phyloP scores from a whole-genome alignment of 2,888 invertebrate genomes.

The Athalia circularis region DNA sequence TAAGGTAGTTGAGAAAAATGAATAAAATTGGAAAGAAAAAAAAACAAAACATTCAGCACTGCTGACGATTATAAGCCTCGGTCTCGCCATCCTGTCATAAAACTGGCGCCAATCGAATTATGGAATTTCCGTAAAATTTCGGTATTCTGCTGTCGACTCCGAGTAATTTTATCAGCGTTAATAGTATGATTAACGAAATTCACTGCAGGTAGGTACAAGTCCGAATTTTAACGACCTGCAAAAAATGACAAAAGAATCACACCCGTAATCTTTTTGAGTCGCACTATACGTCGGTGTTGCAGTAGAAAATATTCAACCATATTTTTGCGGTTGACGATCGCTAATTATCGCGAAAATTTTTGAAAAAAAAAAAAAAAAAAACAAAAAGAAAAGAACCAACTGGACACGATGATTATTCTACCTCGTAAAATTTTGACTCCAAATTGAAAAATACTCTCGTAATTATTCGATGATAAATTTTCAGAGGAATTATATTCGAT shows the following conservation, averaged over 20 bases:
- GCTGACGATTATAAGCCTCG: constrained; percentile 2
- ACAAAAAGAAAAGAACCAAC: too few relatives aligned
- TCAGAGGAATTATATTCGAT: too few relatives aligned
- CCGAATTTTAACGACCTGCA: constrained; percentile 3
- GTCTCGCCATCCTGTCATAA: constrained; percentile 37
- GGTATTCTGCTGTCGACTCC: neutral
- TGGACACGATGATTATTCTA: neutral
- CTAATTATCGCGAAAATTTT: neutral
- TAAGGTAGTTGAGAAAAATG: neutral
- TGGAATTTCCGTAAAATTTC: neutral
- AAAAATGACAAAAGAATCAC: constrained; percentile 11
- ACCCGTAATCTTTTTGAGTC: constrained; percentile 21
- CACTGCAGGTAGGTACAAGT: constrained; percentile 10
- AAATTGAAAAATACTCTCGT: too few relatives aligned
- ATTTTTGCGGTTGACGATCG: neutral
- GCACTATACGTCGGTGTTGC: neutral
- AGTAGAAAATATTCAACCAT: neutral
- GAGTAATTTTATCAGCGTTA: constrained; percentile 11
- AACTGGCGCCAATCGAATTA: constrained; percentile 40
- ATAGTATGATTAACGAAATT: neutral
- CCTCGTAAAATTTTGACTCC: too few relatives aligned
- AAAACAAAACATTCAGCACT: neutral
- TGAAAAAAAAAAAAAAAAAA: neutral
- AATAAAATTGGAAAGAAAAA: neutral
- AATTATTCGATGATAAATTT: too few relatives aligned